phyloP scores from a whole-genome alignment of 1,140 invertebrate genomes.

The Nasonia vitripennis region DNA sequence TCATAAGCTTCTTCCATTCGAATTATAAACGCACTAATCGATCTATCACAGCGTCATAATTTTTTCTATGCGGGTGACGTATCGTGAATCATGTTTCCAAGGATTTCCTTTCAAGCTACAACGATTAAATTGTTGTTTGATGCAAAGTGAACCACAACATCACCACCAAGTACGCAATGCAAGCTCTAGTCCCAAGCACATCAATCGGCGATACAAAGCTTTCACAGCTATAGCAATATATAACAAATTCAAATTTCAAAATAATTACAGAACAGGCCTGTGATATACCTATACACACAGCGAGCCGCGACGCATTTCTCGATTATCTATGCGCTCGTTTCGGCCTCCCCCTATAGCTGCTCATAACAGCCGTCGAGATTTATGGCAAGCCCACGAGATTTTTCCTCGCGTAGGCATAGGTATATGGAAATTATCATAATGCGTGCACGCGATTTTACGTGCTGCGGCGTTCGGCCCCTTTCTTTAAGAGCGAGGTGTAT shows the following conservation, averaged over 20 bases:
- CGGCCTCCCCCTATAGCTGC: background rate
- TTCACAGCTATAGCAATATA: too few species aligned
- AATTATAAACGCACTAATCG: background rate
- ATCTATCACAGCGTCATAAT: background rate
- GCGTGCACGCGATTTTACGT: slow-evolving; percentile 40
- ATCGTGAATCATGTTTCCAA: background rate
- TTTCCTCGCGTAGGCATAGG: background rate
- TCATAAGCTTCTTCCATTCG: background rate
- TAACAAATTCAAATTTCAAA: too few species aligned
- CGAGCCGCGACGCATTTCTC: background rate
- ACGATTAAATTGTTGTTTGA: too few species aligned
- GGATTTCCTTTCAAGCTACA: too few species aligned
- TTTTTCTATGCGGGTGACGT: background rate
- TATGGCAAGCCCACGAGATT: background rate
- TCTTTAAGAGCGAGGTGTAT: background rate
- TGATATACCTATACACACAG: too few species aligned
- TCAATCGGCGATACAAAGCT: too few species aligned
- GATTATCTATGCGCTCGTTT: slow-evolving; percentile 15
- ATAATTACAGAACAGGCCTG: background rate
- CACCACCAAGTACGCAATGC: too few species aligned
- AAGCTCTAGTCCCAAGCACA: too few species aligned
- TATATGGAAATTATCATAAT: slow-evolving; percentile 38
- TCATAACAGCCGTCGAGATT: background rate
- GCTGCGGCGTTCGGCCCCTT: background rate
- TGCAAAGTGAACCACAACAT: too few species aligned